These are phyloP conservation scores for Brachionus sp. DNA, from an alignment of 1,140 invertebrate species.

Conservation along the genomic window DNA sequence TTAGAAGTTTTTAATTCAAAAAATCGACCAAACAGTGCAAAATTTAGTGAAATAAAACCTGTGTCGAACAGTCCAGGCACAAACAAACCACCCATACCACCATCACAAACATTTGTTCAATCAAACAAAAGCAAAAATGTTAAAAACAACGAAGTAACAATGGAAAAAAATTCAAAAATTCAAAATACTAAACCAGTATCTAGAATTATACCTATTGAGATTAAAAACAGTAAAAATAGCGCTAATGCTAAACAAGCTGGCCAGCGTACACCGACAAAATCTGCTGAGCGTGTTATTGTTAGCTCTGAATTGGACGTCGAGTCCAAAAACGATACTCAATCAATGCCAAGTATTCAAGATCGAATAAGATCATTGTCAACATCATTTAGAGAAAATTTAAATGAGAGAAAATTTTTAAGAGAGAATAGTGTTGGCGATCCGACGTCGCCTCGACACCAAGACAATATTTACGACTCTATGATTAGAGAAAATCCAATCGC, in stretches of 20 bases:
- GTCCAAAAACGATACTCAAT: not conserved
- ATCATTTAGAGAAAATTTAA: not conserved
- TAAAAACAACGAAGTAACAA: not conserved
- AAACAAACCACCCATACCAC: conserved; percentile 22
- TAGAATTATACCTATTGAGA: conserved; percentile 31
- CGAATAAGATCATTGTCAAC: conserved; percentile 6
- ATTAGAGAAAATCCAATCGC: not conserved
- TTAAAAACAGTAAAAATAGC: conserved; percentile 23
- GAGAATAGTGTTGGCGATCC: not conserved
- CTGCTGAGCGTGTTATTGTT: not conserved
- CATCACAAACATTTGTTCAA: not conserved
- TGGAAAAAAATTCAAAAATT: not conserved
- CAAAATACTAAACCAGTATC: not conserved
- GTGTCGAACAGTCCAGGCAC: not conserved
- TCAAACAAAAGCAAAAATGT: not conserved
- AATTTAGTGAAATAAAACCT: not conserved
- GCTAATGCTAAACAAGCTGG: not conserved
- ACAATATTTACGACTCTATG: not conserved
- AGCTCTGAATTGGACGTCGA: not conserved
- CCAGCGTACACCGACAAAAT: not conserved
- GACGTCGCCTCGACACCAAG: not conserved
- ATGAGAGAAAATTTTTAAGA: not conserved
- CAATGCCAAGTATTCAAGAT: conserved; percentile 21
- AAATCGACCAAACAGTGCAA: not conserved
- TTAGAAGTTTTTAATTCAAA: conserved; percentile 9